Percentiles rank a stretch among this genome's conserved stretches.
phyloP scores from a whole-genome alignment of 2,113 vertebrate genomes.

The Sisor rabdophorus region DNA sequence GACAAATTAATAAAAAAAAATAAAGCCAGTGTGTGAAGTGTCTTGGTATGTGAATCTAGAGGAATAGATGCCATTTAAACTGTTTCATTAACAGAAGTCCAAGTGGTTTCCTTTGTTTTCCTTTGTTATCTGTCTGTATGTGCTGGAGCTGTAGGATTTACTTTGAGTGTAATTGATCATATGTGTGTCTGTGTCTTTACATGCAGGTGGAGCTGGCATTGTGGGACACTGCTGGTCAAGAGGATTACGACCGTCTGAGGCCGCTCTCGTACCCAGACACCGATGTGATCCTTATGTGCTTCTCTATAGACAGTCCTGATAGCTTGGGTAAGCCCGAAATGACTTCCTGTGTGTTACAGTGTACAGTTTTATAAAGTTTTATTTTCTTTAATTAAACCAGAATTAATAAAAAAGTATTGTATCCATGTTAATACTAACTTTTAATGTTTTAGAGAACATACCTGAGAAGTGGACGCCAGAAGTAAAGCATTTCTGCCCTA shows the following conservation, averaged over 20 bases:
- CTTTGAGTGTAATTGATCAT: not conserved
- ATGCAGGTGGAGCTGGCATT: constrained; percentile 48
- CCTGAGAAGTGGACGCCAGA: constrained; percentile 97
- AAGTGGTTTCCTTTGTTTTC: not conserved
- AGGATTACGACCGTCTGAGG: constrained; percentile 50
- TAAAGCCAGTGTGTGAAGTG: not conserved
- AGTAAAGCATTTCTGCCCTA: constrained; percentile 98
- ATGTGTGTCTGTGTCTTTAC: not conserved
- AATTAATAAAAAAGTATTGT: not conserved
- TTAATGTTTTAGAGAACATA: constrained; percentile 81
- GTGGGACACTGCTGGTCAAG: constrained; percentile 52
- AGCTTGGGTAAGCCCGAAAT: constrained; percentile 46
- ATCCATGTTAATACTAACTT: constrained; percentile 2
- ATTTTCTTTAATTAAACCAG: not conserved
- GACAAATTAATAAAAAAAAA: not conserved
- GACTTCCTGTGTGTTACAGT: not conserved
- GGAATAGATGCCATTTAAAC: no score
- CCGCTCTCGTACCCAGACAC: constrained; percentile 49
- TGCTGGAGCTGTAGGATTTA: not conserved
- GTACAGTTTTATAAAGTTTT: not conserved
- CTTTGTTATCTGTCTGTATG: not conserved
- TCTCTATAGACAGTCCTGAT: constrained; percentile 51
- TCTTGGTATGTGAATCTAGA: no score
- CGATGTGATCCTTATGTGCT: constrained; percentile 52
- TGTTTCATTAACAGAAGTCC: not conserved